Evolutionary conservation across 2,888 invertebrate species (phyloP), one percentile per base, ranked within the genome.

Genomic region (Sericinus montela): DNA sequence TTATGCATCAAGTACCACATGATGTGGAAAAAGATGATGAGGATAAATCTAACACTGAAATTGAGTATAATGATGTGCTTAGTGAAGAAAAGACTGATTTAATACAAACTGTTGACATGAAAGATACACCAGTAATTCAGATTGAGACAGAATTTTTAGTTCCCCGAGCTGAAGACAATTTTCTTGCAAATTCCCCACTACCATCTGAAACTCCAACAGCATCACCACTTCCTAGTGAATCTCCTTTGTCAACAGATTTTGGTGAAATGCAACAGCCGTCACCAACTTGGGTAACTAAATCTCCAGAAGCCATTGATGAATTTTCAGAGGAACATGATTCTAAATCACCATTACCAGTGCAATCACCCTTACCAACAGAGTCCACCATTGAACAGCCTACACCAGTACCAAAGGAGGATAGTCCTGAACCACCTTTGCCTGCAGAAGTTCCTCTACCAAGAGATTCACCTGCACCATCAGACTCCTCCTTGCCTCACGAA

Each of bases 401-500:
- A 19, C 56, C 58, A 36, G 19, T 59, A 30, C 55, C 49, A 15
- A 16, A 38, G 30, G 45, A 54, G 30, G 53, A 55, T 1, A 44
- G 4, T 11, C 44, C 39, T 38, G 52, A 59, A 28, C 48, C 63
- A 25, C 55, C 58, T 19, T 16, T 56, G 35, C 62, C 63, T 8
- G 36, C 47, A 10, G 52, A 56, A 40, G 48, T 54, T 16, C 52
- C 52, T 15, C 41, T 58, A 11, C 57, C 57, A 8, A 32, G 56
- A 32, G 56, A 59, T 13, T 62, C 62, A 1, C 63, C 62, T 10
- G 34, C 60, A n/a, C 58, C 58, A 2, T 44, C 55, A 2, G 55
- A 59, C 32, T 56, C 59, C 1, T 53, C 60, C 3, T 49, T 57
- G 19, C 62, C 55, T n/a, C 54, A 55, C 7, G 65, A 64, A 11